phyloP scores from a whole-genome alignment of 2,888 invertebrate genomes.

The Drosophila mercatorum region DNA sequence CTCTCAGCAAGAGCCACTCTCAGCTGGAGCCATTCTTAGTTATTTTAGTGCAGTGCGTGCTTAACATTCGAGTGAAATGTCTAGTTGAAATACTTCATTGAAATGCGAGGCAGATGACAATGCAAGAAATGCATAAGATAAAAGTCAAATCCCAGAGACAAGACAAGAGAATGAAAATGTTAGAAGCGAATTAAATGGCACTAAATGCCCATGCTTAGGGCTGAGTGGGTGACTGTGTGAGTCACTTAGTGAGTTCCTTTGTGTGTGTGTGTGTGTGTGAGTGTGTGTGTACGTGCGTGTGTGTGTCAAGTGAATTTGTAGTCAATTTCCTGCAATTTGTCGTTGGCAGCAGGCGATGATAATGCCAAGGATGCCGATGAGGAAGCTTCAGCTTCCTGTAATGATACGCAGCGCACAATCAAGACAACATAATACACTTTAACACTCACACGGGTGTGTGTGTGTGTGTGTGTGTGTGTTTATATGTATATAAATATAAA shows the following conservation, averaged over 20 bases:
- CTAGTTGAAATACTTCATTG: slow-evolving; percentile 45
- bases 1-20: neutral
- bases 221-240: slow-evolving; percentile 21
- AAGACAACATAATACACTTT: slow-evolving; percentile 69
- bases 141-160: slow-evolving; percentile 45
- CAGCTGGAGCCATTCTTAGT: neutral
- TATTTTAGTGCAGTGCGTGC: neutral
- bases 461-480: neutral
- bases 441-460: slow-evolving; percentile 19
- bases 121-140: slow-evolving; percentile 43
- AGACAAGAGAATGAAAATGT: slow-evolving; percentile 56
- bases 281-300: slow-evolving; percentile 19
- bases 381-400: slow-evolving; percentile 59
- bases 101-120: slow-evolving; percentile 54
- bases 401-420: slow-evolving; percentile 73
- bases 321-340: slow-evolving; percentile 81
- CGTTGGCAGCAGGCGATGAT: slow-evolving; percentile 37
- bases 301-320: slow-evolving; percentile 68
- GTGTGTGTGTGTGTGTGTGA: neutral
- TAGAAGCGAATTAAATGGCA: slow-evolving; percentile 31
- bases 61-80: slow-evolving; percentile 37
- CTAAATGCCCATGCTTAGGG: slow-evolving; percentile 19
- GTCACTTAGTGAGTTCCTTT: slow-evolving; percentile 37
- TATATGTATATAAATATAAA: slow-evolving; percentile 57
- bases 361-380: slow-evolving; percentile 27